phyloP scores from a whole-genome alignment of 2,113 vertebrate genomes.

The Sinocyclocheilus rhinocerous region DNA sequence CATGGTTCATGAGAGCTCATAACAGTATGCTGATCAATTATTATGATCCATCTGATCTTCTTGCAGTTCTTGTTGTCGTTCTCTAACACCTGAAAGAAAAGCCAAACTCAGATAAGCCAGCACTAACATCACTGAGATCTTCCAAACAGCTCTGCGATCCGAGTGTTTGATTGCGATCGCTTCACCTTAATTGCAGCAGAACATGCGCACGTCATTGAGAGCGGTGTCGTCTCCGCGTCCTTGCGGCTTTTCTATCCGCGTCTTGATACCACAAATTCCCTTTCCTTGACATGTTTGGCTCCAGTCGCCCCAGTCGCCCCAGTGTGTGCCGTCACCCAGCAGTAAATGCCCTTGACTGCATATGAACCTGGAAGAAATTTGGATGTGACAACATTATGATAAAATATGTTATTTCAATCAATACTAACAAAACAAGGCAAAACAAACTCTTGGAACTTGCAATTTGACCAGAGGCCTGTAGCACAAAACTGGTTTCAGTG shows the following conservation, averaged over 20 bases:
- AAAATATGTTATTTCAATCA: too few species aligned
- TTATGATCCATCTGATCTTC: not conserved
- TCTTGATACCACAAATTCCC: constrained; percentile 46
- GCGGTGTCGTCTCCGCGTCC: constrained; percentile 1
- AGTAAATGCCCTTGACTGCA: not conserved
- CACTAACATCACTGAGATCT: too few species aligned
- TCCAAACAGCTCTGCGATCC: too few species aligned
- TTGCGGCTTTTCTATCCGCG: not conserved
- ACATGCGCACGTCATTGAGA: not conserved
- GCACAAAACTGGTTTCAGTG: too few species aligned
- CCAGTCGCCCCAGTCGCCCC: constrained; percentile 36
- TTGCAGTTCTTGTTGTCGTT: not conserved
- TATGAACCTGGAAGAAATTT: too few species aligned
- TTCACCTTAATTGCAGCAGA: not conserved
- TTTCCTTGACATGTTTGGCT: constrained; percentile 21
- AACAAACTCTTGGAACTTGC: too few species aligned
- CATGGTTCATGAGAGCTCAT: too few species aligned
- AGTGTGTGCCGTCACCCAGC: not conserved
- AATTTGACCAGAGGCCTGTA: too few species aligned
- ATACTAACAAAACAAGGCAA: too few species aligned
- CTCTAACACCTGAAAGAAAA: not conserved
- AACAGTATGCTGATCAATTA: too few species aligned
- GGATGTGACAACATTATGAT: too few species aligned
- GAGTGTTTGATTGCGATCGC: not conserved
- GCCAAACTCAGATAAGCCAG: not conserved